A percentile compares a stretch with the other conserved stretches of the same genome.
phyloP scores from a whole-genome alignment of 2,113 vertebrate genomes.

The Saccopteryx bilineata region DNA sequence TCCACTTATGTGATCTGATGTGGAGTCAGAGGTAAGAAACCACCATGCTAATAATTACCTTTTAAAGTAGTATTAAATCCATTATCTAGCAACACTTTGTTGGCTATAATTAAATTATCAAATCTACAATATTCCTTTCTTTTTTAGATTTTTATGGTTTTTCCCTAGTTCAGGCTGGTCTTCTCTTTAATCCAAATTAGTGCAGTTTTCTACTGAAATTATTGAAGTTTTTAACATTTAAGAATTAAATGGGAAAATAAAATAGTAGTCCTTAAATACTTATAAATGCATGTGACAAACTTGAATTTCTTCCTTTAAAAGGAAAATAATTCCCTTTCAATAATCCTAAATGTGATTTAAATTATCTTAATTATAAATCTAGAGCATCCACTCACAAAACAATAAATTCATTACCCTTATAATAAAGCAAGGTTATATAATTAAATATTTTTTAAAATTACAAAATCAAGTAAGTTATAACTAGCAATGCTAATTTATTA shows the following conservation, averaged over 20 bases:
- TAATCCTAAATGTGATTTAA: not conserved
- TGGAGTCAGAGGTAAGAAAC: not conserved
- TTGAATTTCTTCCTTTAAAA: conserved; percentile 38
- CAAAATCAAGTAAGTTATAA: conserved; percentile 3
- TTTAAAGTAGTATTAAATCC: not conserved
- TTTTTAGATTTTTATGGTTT: not conserved
- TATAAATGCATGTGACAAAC: not conserved
- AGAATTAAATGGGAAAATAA: not conserved
- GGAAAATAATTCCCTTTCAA: not conserved
- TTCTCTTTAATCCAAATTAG: conserved; percentile 3
- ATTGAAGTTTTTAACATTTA: not conserved
- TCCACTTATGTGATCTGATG: not conserved
- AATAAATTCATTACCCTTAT: not conserved
- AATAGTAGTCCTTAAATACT: not conserved
- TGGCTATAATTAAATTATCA: not conserved
- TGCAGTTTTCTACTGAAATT: not conserved
- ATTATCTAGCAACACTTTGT: not conserved
- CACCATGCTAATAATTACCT: not conserved
- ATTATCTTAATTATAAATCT: conserved; percentile 18
- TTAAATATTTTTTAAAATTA: conserved; percentile 14
- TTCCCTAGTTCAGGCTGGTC: not conserved
- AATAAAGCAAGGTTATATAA: conserved; percentile 33
- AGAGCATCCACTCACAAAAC: conserved; percentile 9
- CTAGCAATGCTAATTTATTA: not conserved
- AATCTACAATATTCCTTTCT: not conserved